phyloP scores from a whole-genome alignment of 2,113 vertebrate genomes.

The Xerus inauris region DNA sequence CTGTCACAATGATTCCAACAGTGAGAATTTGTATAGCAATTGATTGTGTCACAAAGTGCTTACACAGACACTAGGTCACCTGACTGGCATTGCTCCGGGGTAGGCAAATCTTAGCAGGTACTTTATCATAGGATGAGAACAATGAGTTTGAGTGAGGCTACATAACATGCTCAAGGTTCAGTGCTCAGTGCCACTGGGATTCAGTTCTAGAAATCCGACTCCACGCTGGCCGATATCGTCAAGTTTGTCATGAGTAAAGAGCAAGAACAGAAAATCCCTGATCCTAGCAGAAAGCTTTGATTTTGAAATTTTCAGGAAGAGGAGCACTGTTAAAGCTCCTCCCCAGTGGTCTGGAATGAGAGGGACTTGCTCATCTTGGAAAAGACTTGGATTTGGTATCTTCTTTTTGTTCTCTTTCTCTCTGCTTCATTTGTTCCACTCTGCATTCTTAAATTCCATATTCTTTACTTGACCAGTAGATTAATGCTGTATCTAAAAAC shows the following conservation, averaged over 20 bases:
- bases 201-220: neutral
- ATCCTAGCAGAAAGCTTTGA: neutral
- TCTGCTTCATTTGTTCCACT: neutral
- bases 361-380: neutral
- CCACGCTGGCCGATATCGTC: neutral
- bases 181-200: neutral
- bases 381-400: neutral
- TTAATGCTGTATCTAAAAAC: neutral
- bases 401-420: neutral
- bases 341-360: fast-evolving
- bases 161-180: neutral
- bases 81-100: neutral
- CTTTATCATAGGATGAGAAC: neutral
- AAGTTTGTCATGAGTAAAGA: neutral
- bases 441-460: neutral
- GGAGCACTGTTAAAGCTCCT: neutral
- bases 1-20: neutral
- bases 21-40: neutral
- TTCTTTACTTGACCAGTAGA: neutral
- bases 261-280: neutral
- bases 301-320: neutral
- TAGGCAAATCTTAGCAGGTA: neutral
- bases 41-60: neutral
- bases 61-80: neutral
- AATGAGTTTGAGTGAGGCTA: neutral